These are phyloP conservation scores for Artibeus lituratus DNA, from an alignment of 2,797 vertebrate species.

Conservation along the genomic window DNA sequence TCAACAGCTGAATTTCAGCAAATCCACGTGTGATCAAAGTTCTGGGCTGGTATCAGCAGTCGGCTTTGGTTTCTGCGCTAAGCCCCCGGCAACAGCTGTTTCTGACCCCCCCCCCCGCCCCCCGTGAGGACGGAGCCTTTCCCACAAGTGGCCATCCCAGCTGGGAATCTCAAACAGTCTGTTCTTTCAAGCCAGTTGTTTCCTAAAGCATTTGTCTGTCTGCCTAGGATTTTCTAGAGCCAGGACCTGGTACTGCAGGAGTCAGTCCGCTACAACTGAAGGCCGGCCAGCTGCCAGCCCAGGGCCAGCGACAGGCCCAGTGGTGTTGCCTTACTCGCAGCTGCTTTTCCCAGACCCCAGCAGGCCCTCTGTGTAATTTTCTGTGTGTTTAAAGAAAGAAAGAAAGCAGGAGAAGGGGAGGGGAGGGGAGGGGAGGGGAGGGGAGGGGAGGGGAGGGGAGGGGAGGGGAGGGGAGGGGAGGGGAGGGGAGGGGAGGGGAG, in stretches of 20 bases:
- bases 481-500: accelerated
- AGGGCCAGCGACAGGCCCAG: background rate
- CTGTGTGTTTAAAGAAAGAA: background rate
- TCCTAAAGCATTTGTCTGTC: slow-evolving; percentile 30
- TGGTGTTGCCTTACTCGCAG: slow-evolving; percentile 15
- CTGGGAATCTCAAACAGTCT: slow-evolving; percentile 32
- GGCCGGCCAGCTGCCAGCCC: background rate
- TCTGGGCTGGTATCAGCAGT: slow-evolving; percentile 15
- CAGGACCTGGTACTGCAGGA: background rate
- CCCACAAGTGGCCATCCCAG: slow-evolving; percentile 46
- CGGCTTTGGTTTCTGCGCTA: slow-evolving; percentile 21
- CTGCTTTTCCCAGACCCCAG: slow-evolving; percentile 21
- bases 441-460: accelerated
- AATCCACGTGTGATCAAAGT: background rate
- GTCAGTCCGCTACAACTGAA: background rate
- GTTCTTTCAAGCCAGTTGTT: slow-evolving; percentile 56
- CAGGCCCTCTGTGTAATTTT: background rate
- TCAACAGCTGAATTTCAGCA: slow-evolving; percentile 52
- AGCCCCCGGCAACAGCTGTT: slow-evolving; percentile 57
- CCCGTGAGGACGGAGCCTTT: background rate
- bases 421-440: too few species aligned
- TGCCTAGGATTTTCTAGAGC: slow-evolving; percentile 1
- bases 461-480: too few species aligned
- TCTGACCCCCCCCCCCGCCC: too few species aligned
- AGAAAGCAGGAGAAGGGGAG: background rate